A percentile compares a stretch with the other conserved stretches of the same genome.
Conservation (phyloP, 2,797 vertebrate genomes). For the Remorina albescens region DNA sequence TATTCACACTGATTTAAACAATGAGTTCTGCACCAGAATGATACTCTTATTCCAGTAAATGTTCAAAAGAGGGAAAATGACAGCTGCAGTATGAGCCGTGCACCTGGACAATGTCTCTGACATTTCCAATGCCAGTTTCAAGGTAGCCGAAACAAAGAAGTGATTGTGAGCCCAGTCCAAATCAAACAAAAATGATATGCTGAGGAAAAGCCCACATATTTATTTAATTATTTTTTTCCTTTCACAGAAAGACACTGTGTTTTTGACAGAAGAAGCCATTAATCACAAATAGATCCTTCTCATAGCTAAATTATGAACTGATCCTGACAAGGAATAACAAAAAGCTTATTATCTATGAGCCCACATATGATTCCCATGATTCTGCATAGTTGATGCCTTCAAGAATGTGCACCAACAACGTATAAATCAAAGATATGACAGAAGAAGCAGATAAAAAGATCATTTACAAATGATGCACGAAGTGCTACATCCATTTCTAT, state of each 20-base stretch:
- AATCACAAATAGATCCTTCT: background rate
- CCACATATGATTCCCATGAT: background rate
- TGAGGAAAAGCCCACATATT: slow-evolving; percentile 4
- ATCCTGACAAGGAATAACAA: background rate
- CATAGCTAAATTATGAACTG: background rate
- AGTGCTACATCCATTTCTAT: background rate
- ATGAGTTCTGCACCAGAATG: background rate
- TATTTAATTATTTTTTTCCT: background rate
- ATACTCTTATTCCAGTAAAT: slow-evolving; percentile 9
- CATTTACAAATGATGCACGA: background rate
- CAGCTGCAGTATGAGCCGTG: background rate
- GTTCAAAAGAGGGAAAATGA: background rate
- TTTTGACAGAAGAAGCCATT: background rate
- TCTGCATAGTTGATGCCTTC: too few species aligned
- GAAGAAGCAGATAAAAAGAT: background rate
- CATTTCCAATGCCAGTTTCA: slow-evolving; percentile 21
- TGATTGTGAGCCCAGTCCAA: slow-evolving; percentile 40
- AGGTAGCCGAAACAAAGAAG: slow-evolving; percentile 42
- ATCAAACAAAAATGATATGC: slow-evolving; percentile 16
- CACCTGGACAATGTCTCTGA: slow-evolving; percentile 37
- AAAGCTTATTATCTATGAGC: background rate
- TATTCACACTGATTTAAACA: background rate
- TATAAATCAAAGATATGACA: background rate
- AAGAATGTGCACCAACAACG: background rate
- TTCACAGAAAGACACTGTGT: background rate